Conservation (phyloP, 2,113 vertebrate genomes). For the Martes martes region DNA sequence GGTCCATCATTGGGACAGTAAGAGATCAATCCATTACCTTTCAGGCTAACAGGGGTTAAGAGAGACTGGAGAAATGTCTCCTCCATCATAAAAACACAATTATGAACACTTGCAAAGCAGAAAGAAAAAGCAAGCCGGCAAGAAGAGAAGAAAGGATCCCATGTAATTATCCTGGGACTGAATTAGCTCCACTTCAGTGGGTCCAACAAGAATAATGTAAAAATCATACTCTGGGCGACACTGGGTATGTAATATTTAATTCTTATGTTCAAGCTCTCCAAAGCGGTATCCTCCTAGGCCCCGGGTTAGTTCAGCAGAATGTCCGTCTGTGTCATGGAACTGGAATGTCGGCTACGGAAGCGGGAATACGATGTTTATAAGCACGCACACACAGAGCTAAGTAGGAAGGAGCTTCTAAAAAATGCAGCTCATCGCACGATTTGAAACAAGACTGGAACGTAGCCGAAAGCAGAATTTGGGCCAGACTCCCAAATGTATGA, state of each 20-base stretch:
- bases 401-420: not conserved
- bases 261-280: not conserved
- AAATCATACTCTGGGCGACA: too few species aligned
- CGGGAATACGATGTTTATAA: not conserved
- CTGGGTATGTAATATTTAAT: not conserved
- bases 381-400: not conserved
- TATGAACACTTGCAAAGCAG: not conserved
- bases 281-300: too few species aligned
- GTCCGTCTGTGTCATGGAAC: accelerated
- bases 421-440: not conserved
- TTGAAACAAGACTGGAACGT: accelerated
- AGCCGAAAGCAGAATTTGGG: not conserved
- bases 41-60: not conserved
- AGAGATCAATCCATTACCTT: not conserved
- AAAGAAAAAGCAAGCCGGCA: not conserved
- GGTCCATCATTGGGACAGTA: accelerated
- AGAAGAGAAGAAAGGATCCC: not conserved
- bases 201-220: too few species aligned
- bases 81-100: not conserved
- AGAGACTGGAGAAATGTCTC: not conserved
- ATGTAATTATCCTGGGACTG: not conserved
- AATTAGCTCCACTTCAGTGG: not conserved
- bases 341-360: accelerated
- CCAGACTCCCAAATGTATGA: accelerated
- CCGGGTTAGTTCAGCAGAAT: not conserved